These are phyloP conservation scores for Clivina fossor DNA, from an alignment of 2,888 invertebrate species.

Conservation along the genomic window DNA sequence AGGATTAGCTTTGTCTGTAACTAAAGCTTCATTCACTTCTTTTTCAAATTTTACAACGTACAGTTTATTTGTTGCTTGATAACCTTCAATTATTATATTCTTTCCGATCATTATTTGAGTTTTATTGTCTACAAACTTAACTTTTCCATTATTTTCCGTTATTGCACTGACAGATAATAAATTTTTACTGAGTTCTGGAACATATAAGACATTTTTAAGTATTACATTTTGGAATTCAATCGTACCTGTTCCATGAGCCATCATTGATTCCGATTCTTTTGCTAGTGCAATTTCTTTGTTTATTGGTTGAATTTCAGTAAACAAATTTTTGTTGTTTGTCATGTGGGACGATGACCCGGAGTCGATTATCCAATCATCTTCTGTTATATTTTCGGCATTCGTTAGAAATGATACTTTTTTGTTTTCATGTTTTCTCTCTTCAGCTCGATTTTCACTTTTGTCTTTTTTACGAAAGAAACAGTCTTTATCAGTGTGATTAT, in stretches of 20 bases:
- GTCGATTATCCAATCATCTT: too few species aligned
- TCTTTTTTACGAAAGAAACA: too few species aligned
- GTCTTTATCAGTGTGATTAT: too few species aligned
- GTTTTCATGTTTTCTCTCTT: conserved; percentile 14
- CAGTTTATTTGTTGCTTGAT: conserved; percentile 34
- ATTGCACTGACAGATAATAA: conserved; percentile 43
- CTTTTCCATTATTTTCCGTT: conserved; percentile 41
- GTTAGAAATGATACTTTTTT: conserved; percentile 14
- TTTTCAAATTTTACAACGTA: conserved; percentile 30
- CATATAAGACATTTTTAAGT: conserved; percentile 40
- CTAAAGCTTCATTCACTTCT: conserved; percentile 7
- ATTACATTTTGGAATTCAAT: conserved; percentile 28
- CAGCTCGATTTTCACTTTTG: too few species aligned
- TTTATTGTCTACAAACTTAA: conserved; percentile 39
- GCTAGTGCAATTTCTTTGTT: conserved; percentile 19
- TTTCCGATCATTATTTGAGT: conserved; percentile 38
- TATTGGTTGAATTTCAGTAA: too few species aligned
- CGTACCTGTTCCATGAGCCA: conserved; percentile 25
- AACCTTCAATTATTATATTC: conserved; percentile 35
- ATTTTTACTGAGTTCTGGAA: conserved; percentile 43
- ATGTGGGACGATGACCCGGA: too few species aligned
- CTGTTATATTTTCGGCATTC: too few species aligned
- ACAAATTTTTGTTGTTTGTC: too few species aligned
- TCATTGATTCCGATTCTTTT: conserved; percentile 33
- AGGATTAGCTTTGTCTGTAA: background rate